Evolutionary conservation across 1,140 invertebrate species (phyloP), one percentile per base, ranked within the genome.

Genomic region (Araneus ventricosus): DNA sequence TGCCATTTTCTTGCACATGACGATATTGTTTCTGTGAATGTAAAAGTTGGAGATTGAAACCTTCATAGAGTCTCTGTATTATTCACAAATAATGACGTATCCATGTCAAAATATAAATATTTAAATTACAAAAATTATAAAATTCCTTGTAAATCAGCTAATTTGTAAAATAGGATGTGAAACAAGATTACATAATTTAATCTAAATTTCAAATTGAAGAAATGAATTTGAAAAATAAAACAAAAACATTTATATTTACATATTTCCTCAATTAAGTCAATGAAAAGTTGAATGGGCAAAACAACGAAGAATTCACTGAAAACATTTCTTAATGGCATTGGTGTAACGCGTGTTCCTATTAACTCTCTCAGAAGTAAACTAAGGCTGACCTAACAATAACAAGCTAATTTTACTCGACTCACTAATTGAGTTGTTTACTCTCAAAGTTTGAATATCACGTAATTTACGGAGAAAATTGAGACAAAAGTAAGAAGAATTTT

Each of bases 351-450:
- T 75, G 34, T 27, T 67, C 27, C 63, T 67, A 75, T 37, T 20
- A 75, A 75, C 70, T 75, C 70, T 34, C 27, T 17, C 17, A 7
- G 10, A 52, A 52, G 22, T 37, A 34, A 75, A 75, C 34, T 75
- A 75, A 75, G 30, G 17, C 0, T 75, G 17, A 34, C 14, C 70
- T 20, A 75, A 75, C 70, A 34, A 75, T 34, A 75, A 75, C 70
- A 75, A 37, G 20, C 17, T 75, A 34, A 37, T 75, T 75, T 34
- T 75, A 37, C 30, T 75, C 1, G 24, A 10, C 14, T 3, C 14
- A 14, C 37, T 75, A 75, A 75, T 75, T 37, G 34, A 75, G 30
- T 37, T 75, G 70, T 75, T 75, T 75, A 75, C 70, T 34, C 30
- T 75, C 63, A 14, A 75, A 75, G 3, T 22, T 34, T 3, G 70